Evolutionary conservation across 2,888 invertebrate species (phyloP), one percentile per base, ranked within the genome.

Genomic region (Octonoba sinensis): DNA sequence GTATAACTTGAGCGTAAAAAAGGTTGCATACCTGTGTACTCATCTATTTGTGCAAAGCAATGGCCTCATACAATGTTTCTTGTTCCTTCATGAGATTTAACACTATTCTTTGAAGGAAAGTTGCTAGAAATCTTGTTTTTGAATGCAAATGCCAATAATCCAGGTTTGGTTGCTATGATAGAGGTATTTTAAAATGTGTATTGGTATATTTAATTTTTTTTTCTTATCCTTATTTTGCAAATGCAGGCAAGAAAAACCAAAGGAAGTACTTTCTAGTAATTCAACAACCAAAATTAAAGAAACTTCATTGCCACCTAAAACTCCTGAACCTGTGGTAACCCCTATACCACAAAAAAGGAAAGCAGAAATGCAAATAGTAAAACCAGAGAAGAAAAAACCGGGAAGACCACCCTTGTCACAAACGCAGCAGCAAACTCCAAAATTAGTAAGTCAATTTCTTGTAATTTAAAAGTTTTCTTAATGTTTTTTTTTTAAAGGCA

Each of bases 381-480:
- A 62, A 56, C 78, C 73, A 27, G 79, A 78, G 20, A 86, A 85
- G 27, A 78, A 84, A 57, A 84, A 84, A 54, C 85, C 85, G 11
- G 86, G 86, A 22, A 74, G 86, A 27, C 86, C 86, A 54, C 85
- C 86, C 13, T 62, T 85, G 1, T 76, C 83, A 20, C 83, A 83
- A 57, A 27, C 76, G 11, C 81, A 83, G 27, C 64, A 65, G 64
- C 62, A 65, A 49, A 79, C 71, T 4, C 72, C 72, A 15, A 81
- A 79, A 70, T 36, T 65, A 12, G 72, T 75, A 57, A 66, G 60
- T 44, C 51, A 56, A 15, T 15, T 36, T 27, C 27, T 27, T 27
- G 27, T 27, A 27, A 27, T 27, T 36, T 36, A 36, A 36, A 36
- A 36, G 36, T 36, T 36, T 36, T 36, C 36, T 2, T 8, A 60